Conservation (phyloP, 2,113 vertebrate species). For the Australoheros scitulus region DNA sequence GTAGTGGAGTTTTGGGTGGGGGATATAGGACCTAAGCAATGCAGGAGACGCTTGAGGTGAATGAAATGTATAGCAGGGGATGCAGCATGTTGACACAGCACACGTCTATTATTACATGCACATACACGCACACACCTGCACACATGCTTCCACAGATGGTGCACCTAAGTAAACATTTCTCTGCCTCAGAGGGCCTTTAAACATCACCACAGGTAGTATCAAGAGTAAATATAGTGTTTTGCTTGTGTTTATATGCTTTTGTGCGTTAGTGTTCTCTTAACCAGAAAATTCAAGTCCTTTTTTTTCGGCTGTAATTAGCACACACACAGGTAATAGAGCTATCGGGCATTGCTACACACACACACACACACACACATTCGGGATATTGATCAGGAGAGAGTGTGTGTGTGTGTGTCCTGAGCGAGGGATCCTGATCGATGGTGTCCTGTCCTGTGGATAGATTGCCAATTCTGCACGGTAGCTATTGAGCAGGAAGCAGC, state of each 20-base stretch:
- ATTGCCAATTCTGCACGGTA: slow-evolving; percentile 65
- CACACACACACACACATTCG: slow-evolving; percentile 6
- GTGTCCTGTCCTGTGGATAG: slow-evolving; percentile 72
- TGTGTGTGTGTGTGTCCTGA: slow-evolving; percentile 38
- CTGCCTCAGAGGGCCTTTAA: slow-evolving; percentile 17
- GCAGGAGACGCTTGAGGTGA: slow-evolving; percentile 40
- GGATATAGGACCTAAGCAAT: neutral
- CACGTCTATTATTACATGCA: slow-evolving; percentile 49
- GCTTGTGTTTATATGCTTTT: neutral
- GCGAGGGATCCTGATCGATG: slow-evolving; percentile 74
- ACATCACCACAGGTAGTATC: slow-evolving; percentile 33
- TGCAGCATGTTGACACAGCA: slow-evolving; percentile 64
- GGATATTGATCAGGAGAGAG: slow-evolving; percentile 57
- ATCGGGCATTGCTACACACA: slow-evolving; percentile 31
- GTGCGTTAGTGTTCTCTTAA: slow-evolving; percentile 34
- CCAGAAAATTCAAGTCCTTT: slow-evolving; percentile 32
- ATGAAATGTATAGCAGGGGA: slow-evolving; percentile 49
- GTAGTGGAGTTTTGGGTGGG: neutral
- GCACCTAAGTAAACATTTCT: slow-evolving; percentile 43
- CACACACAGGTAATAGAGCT: slow-evolving; percentile 61
- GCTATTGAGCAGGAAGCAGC: slow-evolving; percentile 68
- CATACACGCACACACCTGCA: neutral
- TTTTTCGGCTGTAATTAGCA: slow-evolving; percentile 53
- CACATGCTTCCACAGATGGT: slow-evolving; percentile 33
- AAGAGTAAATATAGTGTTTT: neutral